phyloP scores from a whole-genome alignment of 2,888 invertebrate genomes.

The Hesperia comma region DNA sequence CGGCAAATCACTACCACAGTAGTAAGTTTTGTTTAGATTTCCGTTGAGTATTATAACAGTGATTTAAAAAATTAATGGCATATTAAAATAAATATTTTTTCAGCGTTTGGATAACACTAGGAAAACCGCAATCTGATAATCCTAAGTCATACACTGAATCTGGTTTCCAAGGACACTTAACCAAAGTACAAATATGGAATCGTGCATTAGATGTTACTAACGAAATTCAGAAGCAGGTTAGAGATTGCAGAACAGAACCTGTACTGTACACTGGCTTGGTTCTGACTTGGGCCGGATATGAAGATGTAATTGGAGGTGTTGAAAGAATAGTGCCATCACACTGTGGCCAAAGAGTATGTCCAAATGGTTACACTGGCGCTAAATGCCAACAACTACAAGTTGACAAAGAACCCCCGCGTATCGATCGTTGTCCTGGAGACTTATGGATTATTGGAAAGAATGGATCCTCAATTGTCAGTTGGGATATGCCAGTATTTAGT shows the following conservation, averaged over 20 bases:
- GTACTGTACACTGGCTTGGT: slow-evolving; percentile 93
- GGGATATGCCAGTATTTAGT: slow-evolving; percentile 96
- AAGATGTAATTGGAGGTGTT: slow-evolving; percentile 93
- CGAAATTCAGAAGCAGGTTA: slow-evolving; percentile 96
- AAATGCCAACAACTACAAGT: slow-evolving; percentile 93
- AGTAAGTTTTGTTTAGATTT: slow-evolving; percentile 82
- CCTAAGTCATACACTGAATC: slow-evolving; percentile 93
- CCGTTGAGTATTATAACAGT: background rate
- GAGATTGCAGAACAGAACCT: slow-evolving; percentile 96
- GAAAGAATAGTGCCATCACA: slow-evolving; percentile 95
- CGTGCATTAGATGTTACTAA: slow-evolving; percentile 95
- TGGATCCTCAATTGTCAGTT: slow-evolving; percentile 94
- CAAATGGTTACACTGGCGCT: slow-evolving; percentile 92
- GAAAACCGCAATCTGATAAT: slow-evolving; percentile 93
- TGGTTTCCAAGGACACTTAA: slow-evolving; percentile 97
- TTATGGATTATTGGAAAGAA: slow-evolving; percentile 97
- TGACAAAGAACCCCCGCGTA: slow-evolving; percentile 93
- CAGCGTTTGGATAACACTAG: slow-evolving; percentile 96
- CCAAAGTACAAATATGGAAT: slow-evolving; percentile 97
- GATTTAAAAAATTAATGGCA: background rate
- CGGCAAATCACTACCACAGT: slow-evolving; percentile 91
- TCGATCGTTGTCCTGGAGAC: slow-evolving; percentile 96
- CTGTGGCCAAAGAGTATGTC: slow-evolving; percentile 95
- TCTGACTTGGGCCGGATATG: slow-evolving; percentile 97
- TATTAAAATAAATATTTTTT: slow-evolving; percentile 49